Base-by-base conservation (phyloP, 2,113 vertebrate species). In the Phrynosoma blainvillii region DNA sequence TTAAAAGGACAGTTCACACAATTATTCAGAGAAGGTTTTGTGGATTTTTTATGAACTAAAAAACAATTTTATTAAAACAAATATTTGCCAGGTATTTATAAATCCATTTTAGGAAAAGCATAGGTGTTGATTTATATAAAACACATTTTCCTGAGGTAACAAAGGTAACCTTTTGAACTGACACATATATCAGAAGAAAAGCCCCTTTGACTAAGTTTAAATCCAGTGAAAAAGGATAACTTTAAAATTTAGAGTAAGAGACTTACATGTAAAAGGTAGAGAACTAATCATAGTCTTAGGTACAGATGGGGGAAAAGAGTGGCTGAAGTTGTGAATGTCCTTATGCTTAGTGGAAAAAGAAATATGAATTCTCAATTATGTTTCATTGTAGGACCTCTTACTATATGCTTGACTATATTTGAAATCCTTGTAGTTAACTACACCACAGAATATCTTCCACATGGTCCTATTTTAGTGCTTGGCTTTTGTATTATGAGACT, bases 1-100 rank as follows among this genome's bases (percentile, higher is more conserved):
- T 93, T 90, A 91, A 90, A 84, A 90, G 8, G 92, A 83, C 91
- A 93, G 79, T 90, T 74, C 32, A 86, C 12, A 56, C 40, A 92
- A 90, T 89, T 94, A 90, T 92, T 87, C 89, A 1, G 0, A 82
- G 4, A 65, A 84, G 56, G 77, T 92, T 92, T 86, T 81, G 68
- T 42, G 11, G 70, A 36, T 47, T 82, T 86, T 91, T 74, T 91
- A 93, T 87, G 56, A 92, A 54, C 27, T 91, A 30, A 91, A 94
- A 85, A 91, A 6, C 36, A 66, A 27, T 13, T 85, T 93, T 93
- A 91, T 87, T 86, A 71, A 88, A 70, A 73, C 42, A 87, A 87
- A 87, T 87, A 82, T 87, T 47, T 23, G 89, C 84, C 87, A 54
- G 88, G 78, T 85, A 88, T 84, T 91, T 25, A 86, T 92, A 84